phyloP scores from a whole-genome alignment of 2,797 vertebrate species.

The Coilia nasus region DNA sequence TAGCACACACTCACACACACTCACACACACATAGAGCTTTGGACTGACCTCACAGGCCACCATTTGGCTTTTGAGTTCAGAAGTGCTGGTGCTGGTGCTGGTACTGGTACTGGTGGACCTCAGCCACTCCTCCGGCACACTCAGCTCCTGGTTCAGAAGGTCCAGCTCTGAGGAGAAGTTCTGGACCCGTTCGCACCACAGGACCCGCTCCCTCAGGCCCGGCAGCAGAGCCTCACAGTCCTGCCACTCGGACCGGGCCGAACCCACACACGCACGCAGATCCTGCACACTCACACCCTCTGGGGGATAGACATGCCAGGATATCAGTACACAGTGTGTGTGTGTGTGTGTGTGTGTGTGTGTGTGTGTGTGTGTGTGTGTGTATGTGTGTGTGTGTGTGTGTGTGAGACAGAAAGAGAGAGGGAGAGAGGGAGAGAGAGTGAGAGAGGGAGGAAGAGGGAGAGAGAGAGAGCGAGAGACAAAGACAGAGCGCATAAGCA shows the following conservation, averaged over 20 bases:
- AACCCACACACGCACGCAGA: slow-evolving; percentile 47
- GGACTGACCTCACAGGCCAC: slow-evolving; percentile 81
- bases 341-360: neutral
- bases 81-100: slow-evolving; percentile 42
- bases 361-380: neutral
- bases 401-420: neutral
- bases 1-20: too few species aligned
- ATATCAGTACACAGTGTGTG: neutral
- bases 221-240: slow-evolving; percentile 72
- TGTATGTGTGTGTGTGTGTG: neutral
- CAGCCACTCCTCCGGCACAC: slow-evolving; percentile 81
- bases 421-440: neutral
- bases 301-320: slow-evolving; percentile 39
- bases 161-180: slow-evolving; percentile 75
- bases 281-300: slow-evolving; percentile 63
- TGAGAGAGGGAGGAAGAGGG: too few species aligned
- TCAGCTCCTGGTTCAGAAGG: slow-evolving; percentile 73
- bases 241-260: slow-evolving; percentile 74
- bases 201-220: slow-evolving; percentile 74
- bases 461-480: too few species aligned
- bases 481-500: too few species aligned
- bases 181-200: slow-evolving; percentile 76
- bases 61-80: slow-evolving; percentile 65
- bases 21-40: too few species aligned
- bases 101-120: slow-evolving; percentile 41